These are phyloP conservation scores for Danio kyathit DNA, from an alignment of 2,797 vertebrate species.

Conservation along the genomic window DNA sequence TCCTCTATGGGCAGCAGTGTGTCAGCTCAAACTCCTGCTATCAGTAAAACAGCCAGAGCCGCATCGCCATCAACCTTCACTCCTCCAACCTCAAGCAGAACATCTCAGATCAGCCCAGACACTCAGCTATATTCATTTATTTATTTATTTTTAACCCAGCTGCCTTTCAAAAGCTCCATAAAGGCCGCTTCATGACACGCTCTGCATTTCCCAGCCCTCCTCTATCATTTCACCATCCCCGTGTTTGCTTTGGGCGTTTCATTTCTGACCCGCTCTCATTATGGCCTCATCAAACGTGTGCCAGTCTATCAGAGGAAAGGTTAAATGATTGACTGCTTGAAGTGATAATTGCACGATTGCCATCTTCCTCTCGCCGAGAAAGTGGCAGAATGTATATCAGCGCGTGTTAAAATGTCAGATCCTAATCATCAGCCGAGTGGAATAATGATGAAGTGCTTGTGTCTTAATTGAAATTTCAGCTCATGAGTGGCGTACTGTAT, in stretches of 20 bases:
- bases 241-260: constrained; percentile 20
- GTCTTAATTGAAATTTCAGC: constrained; percentile 57
- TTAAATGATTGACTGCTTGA: constrained; percentile 52
- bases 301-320: constrained; percentile 49
- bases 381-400: constrained; percentile 55
- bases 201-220: constrained; percentile 35
- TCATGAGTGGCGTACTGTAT: constrained; percentile 14
- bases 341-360: constrained; percentile 60
- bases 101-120: too few species aligned
- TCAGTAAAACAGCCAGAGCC: neutral
- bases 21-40: constrained; percentile 3
- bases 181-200: constrained; percentile 29
- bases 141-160: constrained; percentile 13
- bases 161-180: constrained; percentile 35
- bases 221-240: constrained; percentile 17
- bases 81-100: too few species aligned
- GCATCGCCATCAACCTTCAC: neutral
- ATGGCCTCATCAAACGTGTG: constrained; percentile 44
- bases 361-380: constrained; percentile 38
- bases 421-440: constrained; percentile 53
- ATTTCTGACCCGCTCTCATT: constrained; percentile 50
- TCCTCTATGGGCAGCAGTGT: neutral
- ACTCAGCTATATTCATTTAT: too few species aligned
- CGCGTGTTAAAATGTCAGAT: constrained; percentile 62
- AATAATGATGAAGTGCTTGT: constrained; percentile 61